Conservation (phyloP, 2,797 vertebrate species). For the Esox masquinongy region DNA sequence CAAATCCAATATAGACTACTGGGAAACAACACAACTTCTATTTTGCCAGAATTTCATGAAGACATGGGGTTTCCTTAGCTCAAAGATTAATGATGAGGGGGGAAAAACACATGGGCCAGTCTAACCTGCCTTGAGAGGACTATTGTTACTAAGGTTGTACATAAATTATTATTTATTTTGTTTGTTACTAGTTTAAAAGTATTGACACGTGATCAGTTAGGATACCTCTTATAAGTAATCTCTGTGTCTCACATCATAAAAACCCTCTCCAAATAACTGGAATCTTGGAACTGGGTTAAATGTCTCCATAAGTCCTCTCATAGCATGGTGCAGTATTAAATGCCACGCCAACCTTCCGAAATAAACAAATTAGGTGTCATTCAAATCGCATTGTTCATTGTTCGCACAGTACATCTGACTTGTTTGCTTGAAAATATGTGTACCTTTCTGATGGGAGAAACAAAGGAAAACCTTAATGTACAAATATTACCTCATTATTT, state of each 20-base stretch:
- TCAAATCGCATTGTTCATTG: slow-evolving; percentile 43
- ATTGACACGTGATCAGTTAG: slow-evolving; percentile 30
- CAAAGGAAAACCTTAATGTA: slow-evolving; percentile 84
- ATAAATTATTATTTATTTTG: slow-evolving; percentile 82
- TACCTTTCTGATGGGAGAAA: slow-evolving; percentile 66
- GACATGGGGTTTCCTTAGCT: slow-evolving; percentile 25
- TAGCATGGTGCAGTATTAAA: slow-evolving; percentile 35
- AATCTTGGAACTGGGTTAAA: slow-evolving; percentile 49
- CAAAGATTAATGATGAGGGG: slow-evolving; percentile 40
- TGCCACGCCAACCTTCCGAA: slow-evolving; percentile 25
- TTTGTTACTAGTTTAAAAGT: slow-evolving; percentile 56
- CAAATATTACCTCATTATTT: slow-evolving; percentile 99
- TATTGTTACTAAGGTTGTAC: slow-evolving; percentile 75
- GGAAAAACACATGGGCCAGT: slow-evolving; percentile 58
- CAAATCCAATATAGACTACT: slow-evolving; percentile 37
- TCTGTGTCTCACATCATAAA: slow-evolving; percentile 39
- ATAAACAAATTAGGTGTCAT: slow-evolving; percentile 24
- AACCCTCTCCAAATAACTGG: slow-evolving; percentile 52
- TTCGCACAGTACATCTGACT: slow-evolving; percentile 68
- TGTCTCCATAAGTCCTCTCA: slow-evolving; percentile 24
- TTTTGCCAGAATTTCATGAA: slow-evolving; percentile 21
- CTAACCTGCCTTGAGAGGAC: slow-evolving; percentile 44
- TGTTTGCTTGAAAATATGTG: slow-evolving; percentile 67
- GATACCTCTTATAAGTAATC: slow-evolving; percentile 32
- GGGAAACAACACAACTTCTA: slow-evolving; percentile 29